Evolutionary conservation across 2,113 vertebrate genomes (phyloP).

Genomic region (Pangasianodon hypophthalmus): DNA sequence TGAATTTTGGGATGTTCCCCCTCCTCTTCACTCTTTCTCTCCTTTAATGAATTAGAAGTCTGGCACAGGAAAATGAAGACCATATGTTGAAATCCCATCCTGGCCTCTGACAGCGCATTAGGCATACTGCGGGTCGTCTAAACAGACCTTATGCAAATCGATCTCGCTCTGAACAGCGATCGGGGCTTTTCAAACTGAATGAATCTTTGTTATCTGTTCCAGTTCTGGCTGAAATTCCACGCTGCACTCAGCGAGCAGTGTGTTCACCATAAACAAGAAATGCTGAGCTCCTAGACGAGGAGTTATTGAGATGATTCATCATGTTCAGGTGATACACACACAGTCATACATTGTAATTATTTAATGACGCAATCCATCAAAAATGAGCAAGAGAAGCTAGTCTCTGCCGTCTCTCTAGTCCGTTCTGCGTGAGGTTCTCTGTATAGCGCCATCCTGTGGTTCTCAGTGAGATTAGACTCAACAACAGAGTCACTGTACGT

Average conservation of each 20-base stretch:
- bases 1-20: constrained; percentile 60
- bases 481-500: not conserved
- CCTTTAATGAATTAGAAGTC: constrained; percentile 67
- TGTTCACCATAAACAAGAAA: not conserved
- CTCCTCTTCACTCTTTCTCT: constrained; percentile 26
- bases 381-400: constrained; percentile 57
- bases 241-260: not conserved
- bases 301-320: constrained; percentile 62
- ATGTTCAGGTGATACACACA: constrained; percentile 61
- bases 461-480: not conserved
- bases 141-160: constrained; percentile 65
- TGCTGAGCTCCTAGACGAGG: constrained; percentile 35
- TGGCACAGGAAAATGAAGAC: constrained; percentile 65
- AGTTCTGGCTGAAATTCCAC: constrained; percentile 35
- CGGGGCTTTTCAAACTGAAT: constrained; percentile 44
- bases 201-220: constrained; percentile 50
- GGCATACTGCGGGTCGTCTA: constrained; percentile 56
- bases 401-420: constrained; percentile 53
- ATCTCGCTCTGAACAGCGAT: constrained; percentile 43
- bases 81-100: constrained; percentile 69
- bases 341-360: constrained; percentile 61
- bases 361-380: constrained; percentile 69
- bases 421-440: constrained; percentile 55
- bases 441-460: constrained; percentile 68
- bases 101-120: constrained; percentile 61